phyloP scores from a whole-genome alignment of 1,140 invertebrate genomes.

The Odontomachus brunneus region DNA sequence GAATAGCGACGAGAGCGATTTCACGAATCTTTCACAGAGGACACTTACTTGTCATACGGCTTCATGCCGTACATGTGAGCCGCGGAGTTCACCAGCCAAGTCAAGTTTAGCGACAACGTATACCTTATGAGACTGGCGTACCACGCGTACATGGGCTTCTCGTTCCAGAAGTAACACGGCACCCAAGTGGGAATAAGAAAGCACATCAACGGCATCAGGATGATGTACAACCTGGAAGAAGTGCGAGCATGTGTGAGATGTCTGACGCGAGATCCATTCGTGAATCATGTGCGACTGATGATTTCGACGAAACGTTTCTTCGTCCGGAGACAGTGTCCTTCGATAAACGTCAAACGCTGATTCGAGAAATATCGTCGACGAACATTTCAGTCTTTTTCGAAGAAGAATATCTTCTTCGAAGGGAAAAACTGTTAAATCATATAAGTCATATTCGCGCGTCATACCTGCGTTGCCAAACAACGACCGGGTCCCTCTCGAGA shows the following conservation, averaged over 20 bases:
- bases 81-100: constrained; percentile 95
- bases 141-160: constrained; percentile 86
- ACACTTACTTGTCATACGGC: constrained; percentile 87
- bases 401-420: background rate
- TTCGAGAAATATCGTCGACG: too few species aligned
- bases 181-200: constrained; percentile 92
- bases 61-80: constrained; percentile 92
- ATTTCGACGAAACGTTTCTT: too few species aligned
- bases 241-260: background rate
- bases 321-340: too few species aligned
- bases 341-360: too few species aligned
- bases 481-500: constrained; percentile 90
- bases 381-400: background rate
- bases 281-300: too few species aligned
- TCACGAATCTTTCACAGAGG: background rate
- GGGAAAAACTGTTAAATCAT: background rate
- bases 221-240: constrained; percentile 89
- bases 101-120: constrained; percentile 89
- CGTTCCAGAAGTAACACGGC: constrained; percentile 90
- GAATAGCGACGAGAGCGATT: too few species aligned
- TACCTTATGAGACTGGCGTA: constrained; percentile 90
- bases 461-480: constrained; percentile 88
- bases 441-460: too few species aligned
- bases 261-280: too few species aligned
- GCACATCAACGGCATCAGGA: constrained; percentile 90